Conservation (phyloP, 2,888 invertebrate species). For the Drosophila diplacantha region DNA sequence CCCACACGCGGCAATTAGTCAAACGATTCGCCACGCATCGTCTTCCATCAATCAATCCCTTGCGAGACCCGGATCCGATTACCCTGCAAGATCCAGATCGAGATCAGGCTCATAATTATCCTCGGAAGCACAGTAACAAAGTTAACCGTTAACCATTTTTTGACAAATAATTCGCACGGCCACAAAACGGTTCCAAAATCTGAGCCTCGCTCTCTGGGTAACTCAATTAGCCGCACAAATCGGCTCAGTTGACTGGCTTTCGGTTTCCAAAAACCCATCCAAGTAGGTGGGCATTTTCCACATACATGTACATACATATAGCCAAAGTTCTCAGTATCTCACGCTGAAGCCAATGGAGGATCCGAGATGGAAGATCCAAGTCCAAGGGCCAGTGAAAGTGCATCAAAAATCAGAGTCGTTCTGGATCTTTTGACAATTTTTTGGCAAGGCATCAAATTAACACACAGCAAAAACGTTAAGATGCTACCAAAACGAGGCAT, state of each 20-base stretch:
- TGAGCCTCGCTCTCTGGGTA: conserved; percentile 49
- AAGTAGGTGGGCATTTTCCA: conserved; percentile 62
- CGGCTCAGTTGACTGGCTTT: conserved; percentile 64
- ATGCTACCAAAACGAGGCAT: conserved; percentile 58
- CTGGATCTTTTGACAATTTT: conserved; percentile 62
- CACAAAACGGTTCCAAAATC: conserved; percentile 44
- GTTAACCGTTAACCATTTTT: conserved; percentile 66
- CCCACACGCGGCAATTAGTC: conserved; percentile 56
- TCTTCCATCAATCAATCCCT: conserved; percentile 44
- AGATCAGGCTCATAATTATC: conserved; percentile 10
- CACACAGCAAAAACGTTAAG: conserved; percentile 55
- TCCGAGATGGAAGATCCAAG: conserved; percentile 6
- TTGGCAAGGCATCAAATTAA: conserved; percentile 66
- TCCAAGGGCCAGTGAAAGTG: conserved; percentile 60
- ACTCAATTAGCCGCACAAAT: conserved; percentile 67
- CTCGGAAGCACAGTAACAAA: conserved; percentile 42
- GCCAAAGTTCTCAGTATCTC: conserved; percentile 55
- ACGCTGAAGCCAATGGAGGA: conserved; percentile 55
- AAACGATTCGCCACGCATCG: conserved; percentile 59
- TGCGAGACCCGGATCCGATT: conserved; percentile 51
- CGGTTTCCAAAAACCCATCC: conserved; percentile 39
- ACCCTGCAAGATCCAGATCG: conserved; percentile 30
- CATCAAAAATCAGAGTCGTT: conserved; percentile 68
- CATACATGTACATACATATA: conserved; percentile 20
- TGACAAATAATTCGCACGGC: conserved; percentile 71